A percentile compares a stretch with the other conserved stretches of the same genome.
Conservation (phyloP, 2,888 invertebrate genomes). For the Neuroscelio doddi region DNA sequence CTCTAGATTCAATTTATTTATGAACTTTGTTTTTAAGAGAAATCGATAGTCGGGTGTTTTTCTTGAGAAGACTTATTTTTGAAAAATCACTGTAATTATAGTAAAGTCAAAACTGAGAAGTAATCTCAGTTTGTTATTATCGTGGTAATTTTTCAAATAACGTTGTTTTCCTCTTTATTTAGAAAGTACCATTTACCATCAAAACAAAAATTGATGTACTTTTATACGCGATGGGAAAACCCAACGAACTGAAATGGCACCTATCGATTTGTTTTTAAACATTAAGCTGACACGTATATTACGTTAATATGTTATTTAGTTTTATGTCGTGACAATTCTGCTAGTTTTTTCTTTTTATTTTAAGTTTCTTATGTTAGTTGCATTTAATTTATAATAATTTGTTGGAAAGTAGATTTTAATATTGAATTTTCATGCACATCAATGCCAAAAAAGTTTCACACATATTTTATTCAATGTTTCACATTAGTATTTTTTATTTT, state of each 20-base stretch:
- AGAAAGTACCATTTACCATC: too few relatives aligned
- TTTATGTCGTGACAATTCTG: conserved; percentile 14
- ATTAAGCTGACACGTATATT: too few relatives aligned
- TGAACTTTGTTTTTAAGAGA: conserved; percentile 16
- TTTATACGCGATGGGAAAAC: too few relatives aligned
- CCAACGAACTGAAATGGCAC: background rate
- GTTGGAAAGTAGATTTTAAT: background rate
- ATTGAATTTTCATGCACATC: background rate
- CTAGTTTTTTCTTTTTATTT: conserved; percentile 9
- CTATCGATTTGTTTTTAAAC: conserved; percentile 17
- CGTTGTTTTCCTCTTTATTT: too few relatives aligned
- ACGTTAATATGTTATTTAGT: conserved; percentile 15
- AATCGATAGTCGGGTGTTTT: conserved; percentile 15
- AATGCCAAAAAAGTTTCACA: background rate
- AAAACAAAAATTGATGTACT: too few relatives aligned
- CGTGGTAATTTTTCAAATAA: too few relatives aligned
- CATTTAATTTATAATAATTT: conserved; percentile 4
- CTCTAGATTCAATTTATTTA: conserved; percentile 40
- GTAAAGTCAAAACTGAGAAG: too few relatives aligned
- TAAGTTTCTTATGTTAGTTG: conserved; percentile 5
- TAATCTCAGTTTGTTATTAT: too few relatives aligned
- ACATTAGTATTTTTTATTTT: background rate
- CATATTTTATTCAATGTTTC: conserved; percentile 1
- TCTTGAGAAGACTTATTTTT: too few relatives aligned
- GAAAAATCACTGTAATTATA: too few relatives aligned